phyloP scores from a whole-genome alignment of 2,113 vertebrate genomes.

The Corydoras sp. region DNA sequence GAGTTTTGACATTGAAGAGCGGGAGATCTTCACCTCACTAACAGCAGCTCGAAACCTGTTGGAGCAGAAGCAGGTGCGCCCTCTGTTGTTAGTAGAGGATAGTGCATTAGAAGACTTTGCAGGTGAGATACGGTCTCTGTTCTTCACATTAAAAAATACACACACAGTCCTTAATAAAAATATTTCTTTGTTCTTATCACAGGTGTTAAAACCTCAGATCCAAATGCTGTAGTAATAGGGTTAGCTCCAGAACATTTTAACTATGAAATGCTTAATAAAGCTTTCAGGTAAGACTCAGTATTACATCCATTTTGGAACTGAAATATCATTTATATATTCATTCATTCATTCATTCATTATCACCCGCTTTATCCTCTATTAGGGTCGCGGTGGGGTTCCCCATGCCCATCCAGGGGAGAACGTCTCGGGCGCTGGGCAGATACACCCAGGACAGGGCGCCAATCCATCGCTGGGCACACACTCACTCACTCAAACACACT shows the following conservation, averaged over 20 bases:
- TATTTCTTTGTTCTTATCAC: slow-evolving; percentile 21
- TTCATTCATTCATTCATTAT: too few relatives aligned
- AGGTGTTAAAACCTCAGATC: slow-evolving; percentile 80
- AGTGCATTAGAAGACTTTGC: slow-evolving; percentile 83
- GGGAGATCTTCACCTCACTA: slow-evolving; percentile 92
- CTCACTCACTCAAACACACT: too few relatives aligned
- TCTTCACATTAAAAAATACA: not conserved
- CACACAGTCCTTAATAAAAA: not conserved
- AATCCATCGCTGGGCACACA: too few relatives aligned
- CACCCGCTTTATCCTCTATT: too few relatives aligned
- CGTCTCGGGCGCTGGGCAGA: too few relatives aligned
- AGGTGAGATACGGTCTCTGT: slow-evolving; percentile 58
- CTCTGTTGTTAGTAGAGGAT: slow-evolving; percentile 84
- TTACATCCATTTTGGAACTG: not conserved
- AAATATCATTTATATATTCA: not conserved
- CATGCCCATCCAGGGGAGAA: too few relatives aligned
- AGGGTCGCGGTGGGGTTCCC: too few relatives aligned
- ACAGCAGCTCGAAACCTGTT: slow-evolving; percentile 84
- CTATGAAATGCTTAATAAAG: slow-evolving; percentile 85
- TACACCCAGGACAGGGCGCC: too few relatives aligned
- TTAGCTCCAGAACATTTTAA: slow-evolving; percentile 88
- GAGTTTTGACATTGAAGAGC: slow-evolving; percentile 80
- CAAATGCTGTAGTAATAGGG: slow-evolving; percentile 89
- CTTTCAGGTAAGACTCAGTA: slow-evolving; percentile 73
- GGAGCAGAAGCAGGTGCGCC: slow-evolving; percentile 76